Evolutionary conservation across 2,113 vertebrate species (phyloP).

Genomic region (Pteruthius melanotis): DNA sequence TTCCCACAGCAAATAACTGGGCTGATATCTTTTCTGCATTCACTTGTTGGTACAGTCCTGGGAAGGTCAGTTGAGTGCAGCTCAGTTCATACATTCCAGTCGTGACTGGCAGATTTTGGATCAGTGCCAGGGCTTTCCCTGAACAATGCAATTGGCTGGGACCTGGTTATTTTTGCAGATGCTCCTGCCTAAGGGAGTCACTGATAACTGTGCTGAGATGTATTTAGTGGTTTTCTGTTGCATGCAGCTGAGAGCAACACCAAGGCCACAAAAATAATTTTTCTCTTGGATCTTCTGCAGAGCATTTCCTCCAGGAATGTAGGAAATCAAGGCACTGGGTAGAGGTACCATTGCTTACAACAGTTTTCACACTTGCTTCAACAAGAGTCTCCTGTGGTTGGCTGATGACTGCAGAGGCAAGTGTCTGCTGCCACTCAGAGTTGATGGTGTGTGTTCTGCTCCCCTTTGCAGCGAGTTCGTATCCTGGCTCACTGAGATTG

Average conservation of each 20-base stretch:
- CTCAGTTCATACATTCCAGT: neutral
- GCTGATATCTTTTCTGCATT: neutral
- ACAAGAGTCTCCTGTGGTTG: neutral
- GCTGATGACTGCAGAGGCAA: neutral
- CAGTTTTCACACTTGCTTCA: neutral
- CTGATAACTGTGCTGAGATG: neutral
- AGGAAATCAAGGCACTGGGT: neutral
- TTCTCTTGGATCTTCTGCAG: neutral
- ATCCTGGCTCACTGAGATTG: constrained; percentile 92
- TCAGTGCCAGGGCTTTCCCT: neutral
- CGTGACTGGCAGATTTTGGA: neutral
- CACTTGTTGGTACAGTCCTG: neutral
- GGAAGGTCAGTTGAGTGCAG: neutral
- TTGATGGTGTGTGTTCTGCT: neutral
- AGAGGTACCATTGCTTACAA: neutral
- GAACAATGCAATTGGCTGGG: neutral
- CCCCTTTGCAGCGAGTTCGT: constrained; percentile 89
- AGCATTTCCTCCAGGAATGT: neutral
- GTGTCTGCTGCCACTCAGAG: neutral
- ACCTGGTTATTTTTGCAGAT: neutral
- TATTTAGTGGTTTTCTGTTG: neutral
- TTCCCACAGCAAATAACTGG: neutral
- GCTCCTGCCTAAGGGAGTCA: neutral
- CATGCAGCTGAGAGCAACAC: neutral
- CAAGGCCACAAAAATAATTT: neutral